Conservation (phyloP, 2,113 vertebrate genomes). For the Phainopepla nitens region DNA sequence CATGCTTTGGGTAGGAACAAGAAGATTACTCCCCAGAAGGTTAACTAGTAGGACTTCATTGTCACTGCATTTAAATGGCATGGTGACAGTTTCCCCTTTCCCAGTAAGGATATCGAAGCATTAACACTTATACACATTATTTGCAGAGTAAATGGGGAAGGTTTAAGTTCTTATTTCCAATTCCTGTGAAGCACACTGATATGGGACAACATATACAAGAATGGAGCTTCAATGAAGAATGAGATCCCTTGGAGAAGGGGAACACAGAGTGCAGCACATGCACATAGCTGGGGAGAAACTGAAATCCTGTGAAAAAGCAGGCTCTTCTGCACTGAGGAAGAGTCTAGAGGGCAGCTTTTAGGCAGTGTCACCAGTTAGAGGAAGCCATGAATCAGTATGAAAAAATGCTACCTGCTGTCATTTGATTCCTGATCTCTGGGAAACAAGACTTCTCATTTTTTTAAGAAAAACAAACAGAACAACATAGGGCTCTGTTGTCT, state of each 20-base stretch:
- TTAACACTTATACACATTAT: not conserved
- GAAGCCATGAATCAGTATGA: not conserved
- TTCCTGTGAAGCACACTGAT: not conserved
- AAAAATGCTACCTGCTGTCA: not conserved
- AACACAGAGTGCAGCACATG: not conserved
- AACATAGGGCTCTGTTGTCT: not conserved
- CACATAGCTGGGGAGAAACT: not conserved
- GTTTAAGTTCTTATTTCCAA: not conserved
- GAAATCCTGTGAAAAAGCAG: fast-evolving
- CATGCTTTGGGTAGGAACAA: not conserved
- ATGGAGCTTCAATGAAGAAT: not conserved
- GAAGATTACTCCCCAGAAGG: not conserved
- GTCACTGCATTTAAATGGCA: not conserved
- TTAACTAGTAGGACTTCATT: not conserved
- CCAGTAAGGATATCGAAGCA: not conserved
- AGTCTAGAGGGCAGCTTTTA: not conserved
- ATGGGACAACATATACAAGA: not conserved
- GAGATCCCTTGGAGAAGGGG: not conserved
- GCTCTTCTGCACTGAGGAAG: not conserved
- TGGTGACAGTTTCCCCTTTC: not conserved
- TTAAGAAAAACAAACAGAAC: not conserved
- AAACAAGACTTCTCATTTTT: not conserved
- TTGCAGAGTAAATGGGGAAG: not conserved
- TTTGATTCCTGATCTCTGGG: not conserved
- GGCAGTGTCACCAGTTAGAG: not conserved